Evolutionary conservation across 1,140 invertebrate species (phyloP).

Genomic region (Triops longicaudatus): DNA sequence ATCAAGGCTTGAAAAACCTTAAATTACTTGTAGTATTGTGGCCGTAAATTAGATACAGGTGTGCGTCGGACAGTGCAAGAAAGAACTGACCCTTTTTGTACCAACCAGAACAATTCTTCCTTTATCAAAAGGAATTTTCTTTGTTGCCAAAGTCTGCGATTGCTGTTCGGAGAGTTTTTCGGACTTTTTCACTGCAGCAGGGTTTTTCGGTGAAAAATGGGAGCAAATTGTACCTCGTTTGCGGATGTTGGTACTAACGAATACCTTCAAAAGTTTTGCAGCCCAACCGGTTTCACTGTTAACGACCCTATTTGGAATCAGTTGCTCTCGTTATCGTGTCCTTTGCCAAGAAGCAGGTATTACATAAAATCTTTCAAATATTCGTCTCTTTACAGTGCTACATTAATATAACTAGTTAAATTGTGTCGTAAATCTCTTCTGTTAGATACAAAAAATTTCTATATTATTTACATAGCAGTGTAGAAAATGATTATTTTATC

Average conservation of each 20-base stretch:
- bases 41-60: background rate
- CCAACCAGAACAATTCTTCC: background rate
- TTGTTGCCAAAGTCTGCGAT: background rate
- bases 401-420: too few species aligned
- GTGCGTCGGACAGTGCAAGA: background rate
- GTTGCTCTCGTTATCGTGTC: constrained; percentile 82
- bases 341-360: constrained; percentile 61
- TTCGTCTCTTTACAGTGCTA: too few species aligned
- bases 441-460: too few species aligned
- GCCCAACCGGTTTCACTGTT: constrained; percentile 64
- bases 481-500: constrained; percentile 21
- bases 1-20: background rate
- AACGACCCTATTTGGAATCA: constrained; percentile 92
- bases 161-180: too few species aligned
- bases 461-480: too few species aligned
- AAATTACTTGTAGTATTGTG: background rate
- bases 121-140: too few species aligned
- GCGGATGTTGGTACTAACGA: constrained; percentile 73
- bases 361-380: constrained; percentile 13
- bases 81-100: background rate
- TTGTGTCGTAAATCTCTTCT: too few species aligned
- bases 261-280: constrained; percentile 65
- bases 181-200: too few species aligned
- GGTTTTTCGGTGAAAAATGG: constrained; percentile 51
- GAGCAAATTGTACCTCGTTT: constrained; percentile 70